Evolutionary conservation across 2,888 invertebrate genomes (phyloP), one percentile per base, ranked within the genome.

Genomic region (Sphaerophoria rueppellii): DNA sequence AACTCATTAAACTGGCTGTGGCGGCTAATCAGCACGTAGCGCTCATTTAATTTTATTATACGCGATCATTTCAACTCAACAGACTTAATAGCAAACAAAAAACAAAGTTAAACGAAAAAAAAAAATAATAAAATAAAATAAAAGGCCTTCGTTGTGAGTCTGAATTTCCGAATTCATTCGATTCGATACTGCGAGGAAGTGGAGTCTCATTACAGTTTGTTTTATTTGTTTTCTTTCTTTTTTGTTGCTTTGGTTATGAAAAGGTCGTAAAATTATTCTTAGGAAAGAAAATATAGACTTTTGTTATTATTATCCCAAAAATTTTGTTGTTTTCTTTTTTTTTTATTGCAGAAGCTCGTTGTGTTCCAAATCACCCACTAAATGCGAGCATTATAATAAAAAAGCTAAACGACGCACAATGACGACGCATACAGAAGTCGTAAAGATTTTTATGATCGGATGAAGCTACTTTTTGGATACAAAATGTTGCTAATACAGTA

Each of bases 371-470:
- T 46, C 32, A n/a, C 52, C 50, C 54, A 48, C 52, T 54, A 82
- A 73, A 69, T 60, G 16, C 6, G 24, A 57, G 50, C 75, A 71
- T 81, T 65, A 75, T 63, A 75, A 58, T 65, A 71, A 81, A 70
- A 46, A 34, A 48, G 50, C 55, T 63, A 24, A 58, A 24, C 24
- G 24, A 24, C 24, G 24, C 24, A 24, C 24, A 24, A 24, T 24
- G 24, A 24, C 24, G 24, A 24, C 24, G 24, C 24, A 24, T 24
- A 6, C 0, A 24, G 43, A 46, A 37, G 81, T 40, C 35, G 60
- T 81, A 75, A 81, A 81, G 4, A 65, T 46, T 80, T 80, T 81
- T 81, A 75, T 63, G 16, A 12, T 54, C 24, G 5, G 37, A 46
- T 16, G n/a, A 12, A 0, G 37, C 14, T 61, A 40, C 50, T 57